Evolutionary conservation across 2,797 vertebrate species (phyloP), one percentile per base, ranked within the genome.

Genomic region (Oreochromis mossambicus): DNA sequence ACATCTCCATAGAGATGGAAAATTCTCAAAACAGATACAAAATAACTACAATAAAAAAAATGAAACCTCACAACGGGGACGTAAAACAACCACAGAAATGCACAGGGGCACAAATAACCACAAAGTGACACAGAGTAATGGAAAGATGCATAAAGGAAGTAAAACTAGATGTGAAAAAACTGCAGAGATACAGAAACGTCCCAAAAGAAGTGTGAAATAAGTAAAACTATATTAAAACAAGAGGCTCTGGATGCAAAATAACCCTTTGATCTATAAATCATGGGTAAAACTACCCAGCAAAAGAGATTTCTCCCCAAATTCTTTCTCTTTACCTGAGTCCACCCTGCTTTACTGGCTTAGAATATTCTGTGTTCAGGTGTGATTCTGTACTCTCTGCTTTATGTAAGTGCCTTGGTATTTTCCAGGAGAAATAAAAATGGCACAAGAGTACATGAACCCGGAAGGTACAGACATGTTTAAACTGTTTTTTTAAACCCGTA

Each of bases 11-110:
- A 46, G 24, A 73, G 6, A 48, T 29, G 21, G 14, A 48, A 48
- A 73, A 29, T 26, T 3, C 21, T 46, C 24, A 7, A 46, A 29
- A 48, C 8, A 24, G 38, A 12, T 11, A 48, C 24, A 29, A 73
- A 73, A 73, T 73, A 63, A 6, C 36, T 63, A n/a, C 6, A 19
- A 36, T n/a, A 41, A 41, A 41, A 5, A 61, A 36, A 36, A 36
- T 2, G 19, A n/a, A 7, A 13, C 19, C 3, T 63, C 17, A 8
- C 58, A 63, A 63, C 6, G 0, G 6, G 32, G 32, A 38, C 7
- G 13, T 17, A 19, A 19, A 50, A 19, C 17, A 50, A 17, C 48
- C 48, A 50, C 48, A 50, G 19, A 51, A 10, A 73, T 46, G 21
- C 14, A 46, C 41, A 46, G 21, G 46, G 38, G 24, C 21, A 7